phyloP scores from a whole-genome alignment of 2,113 vertebrate species.

The Pedetes capensis region DNA sequence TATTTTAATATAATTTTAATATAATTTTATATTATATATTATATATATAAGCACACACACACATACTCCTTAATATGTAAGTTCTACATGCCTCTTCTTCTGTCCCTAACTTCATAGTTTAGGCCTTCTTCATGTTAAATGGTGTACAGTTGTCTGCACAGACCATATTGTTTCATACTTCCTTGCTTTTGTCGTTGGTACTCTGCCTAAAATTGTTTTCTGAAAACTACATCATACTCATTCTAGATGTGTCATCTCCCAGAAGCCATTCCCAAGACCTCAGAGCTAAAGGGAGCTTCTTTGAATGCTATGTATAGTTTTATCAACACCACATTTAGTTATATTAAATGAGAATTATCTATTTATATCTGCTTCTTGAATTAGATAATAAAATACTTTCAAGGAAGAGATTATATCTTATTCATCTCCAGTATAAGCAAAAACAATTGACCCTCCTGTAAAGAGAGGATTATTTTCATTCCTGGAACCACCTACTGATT shows the following conservation, averaged over 20 bases:
- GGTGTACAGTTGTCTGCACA: not conserved
- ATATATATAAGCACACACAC: no score
- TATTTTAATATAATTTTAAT: no score
- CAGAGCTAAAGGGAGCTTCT: not conserved
- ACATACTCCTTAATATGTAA: no score
- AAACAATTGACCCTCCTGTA: not conserved
- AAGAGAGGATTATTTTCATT: not conserved
- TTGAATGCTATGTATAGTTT: not conserved
- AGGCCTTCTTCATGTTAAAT: not conserved
- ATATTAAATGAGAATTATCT: not conserved
- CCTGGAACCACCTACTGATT: not conserved
- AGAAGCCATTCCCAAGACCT: not conserved
- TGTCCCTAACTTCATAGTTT: not conserved
- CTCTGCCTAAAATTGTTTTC: not conserved
- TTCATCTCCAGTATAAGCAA: not conserved
- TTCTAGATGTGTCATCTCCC: not conserved
- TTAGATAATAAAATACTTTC: not conserved
- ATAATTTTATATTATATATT: no score
- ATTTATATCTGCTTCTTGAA: not conserved
- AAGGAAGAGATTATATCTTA: not conserved
- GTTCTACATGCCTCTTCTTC: not conserved
- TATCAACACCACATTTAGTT: not conserved
- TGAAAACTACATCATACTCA: not conserved
- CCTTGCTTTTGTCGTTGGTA: not conserved
- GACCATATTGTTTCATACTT: not conserved